Percentiles rank a stretch among this genome's conserved stretches.
Conservation (phyloP, 2,113 vertebrate species). For the Theristicus caerulescens region DNA sequence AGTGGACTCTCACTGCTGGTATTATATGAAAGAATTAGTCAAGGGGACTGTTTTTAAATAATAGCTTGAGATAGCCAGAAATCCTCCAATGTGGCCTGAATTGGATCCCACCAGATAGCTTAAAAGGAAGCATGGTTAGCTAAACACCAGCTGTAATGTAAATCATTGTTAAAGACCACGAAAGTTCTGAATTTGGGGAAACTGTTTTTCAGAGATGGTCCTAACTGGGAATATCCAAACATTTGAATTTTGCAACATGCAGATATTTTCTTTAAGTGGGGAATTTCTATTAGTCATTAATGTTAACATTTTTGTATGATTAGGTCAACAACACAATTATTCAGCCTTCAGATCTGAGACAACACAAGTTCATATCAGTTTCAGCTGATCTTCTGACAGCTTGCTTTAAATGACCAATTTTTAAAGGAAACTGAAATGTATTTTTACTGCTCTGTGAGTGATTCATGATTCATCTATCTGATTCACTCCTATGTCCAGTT, state of each 20-base stretch:
- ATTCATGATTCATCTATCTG: neutral
- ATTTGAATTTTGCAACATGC: neutral
- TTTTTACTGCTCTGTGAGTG: neutral
- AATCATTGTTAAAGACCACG: neutral
- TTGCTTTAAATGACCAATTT: neutral
- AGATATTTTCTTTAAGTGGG: neutral
- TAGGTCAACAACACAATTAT: neutral
- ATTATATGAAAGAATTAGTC: neutral
- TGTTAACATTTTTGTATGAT: neutral
- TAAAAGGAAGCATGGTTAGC: neutral
- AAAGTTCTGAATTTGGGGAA: neutral
- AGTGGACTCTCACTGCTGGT: neutral
- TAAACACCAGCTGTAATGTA: neutral
- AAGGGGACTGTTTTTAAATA: neutral
- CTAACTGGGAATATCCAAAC: neutral
- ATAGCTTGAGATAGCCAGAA: neutral
- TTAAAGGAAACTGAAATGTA: neutral
- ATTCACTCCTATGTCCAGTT: neutral
- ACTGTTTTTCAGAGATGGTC: neutral
- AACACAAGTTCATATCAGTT: neutral
- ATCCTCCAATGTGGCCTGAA: neutral
- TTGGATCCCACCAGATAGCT: neutral
- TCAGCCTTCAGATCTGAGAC: neutral
- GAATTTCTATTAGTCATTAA: neutral
- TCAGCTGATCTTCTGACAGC: neutral